Evolutionary conservation across 2,797 vertebrate genomes (phyloP).

Genomic region (Lutjanus argentimaculatus): DNA sequence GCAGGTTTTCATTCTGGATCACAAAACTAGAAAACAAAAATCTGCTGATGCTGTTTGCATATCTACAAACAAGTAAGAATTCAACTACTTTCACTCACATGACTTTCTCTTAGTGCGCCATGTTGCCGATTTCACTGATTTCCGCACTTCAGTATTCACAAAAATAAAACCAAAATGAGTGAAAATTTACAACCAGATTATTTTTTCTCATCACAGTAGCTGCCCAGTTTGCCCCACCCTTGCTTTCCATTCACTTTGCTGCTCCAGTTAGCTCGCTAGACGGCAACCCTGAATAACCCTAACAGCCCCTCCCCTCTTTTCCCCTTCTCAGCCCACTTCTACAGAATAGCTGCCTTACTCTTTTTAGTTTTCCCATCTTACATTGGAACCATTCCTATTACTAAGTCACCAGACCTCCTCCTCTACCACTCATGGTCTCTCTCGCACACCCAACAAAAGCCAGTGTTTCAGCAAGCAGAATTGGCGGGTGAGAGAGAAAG

Average conservation of each 20-base stretch:
- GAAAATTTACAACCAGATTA: background rate
- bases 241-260: conserved; percentile 29
- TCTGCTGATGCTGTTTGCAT: background rate
- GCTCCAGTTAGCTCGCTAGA: conserved; percentile 46
- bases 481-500: conserved; percentile 55
- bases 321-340: conserved; percentile 31
- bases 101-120: background rate
- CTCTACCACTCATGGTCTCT: conserved; percentile 39
- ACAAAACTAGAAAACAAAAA: too few species aligned
- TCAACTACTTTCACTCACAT: too few species aligned
- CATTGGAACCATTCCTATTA: conserved; percentile 62
- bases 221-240: conserved; percentile 23
- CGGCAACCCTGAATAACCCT: conserved; percentile 57
- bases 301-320: conserved; percentile 21
- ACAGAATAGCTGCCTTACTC: conserved; percentile 39
- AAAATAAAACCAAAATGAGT: conserved; percentile 2
- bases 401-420: conserved; percentile 48
- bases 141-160: background rate
- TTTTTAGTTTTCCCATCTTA: conserved; percentile 50
- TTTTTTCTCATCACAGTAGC: conserved; percentile 22
- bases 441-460: conserved; percentile 65
- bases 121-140: background rate
- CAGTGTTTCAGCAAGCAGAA: conserved; percentile 58
- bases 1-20: too few species aligned
- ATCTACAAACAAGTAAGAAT: background rate